A percentile compares a stretch with the other conserved stretches of the same genome.
These are phyloP conservation scores for Rapana venosa DNA, from an alignment of 2,888 invertebrate species.

Conservation along the genomic window DNA sequence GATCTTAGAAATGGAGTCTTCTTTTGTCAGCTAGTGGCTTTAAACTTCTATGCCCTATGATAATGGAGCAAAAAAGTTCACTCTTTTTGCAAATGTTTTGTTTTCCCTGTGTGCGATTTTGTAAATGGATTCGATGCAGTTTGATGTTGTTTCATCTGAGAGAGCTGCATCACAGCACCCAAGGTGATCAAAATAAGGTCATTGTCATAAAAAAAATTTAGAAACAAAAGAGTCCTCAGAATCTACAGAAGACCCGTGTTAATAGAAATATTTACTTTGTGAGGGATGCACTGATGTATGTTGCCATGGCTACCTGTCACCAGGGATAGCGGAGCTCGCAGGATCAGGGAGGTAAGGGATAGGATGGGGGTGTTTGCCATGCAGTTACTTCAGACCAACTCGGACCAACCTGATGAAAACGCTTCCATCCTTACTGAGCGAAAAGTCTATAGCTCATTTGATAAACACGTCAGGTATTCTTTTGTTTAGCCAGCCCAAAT, in stretches of 20 bases:
- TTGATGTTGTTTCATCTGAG: too few relatives aligned
- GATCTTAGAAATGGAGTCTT: too few relatives aligned
- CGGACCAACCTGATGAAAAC: neutral
- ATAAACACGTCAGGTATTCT: constrained; percentile 26
- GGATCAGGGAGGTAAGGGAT: constrained; percentile 36
- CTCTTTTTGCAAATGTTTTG: too few relatives aligned
- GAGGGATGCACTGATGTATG: neutral
- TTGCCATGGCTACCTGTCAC: neutral
- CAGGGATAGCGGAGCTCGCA: constrained; percentile 23
- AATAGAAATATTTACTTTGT: neutral
- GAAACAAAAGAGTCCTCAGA: neutral
- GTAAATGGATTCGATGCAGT: too few relatives aligned
- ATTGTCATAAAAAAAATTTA: neutral
- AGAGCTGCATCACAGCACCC: too few relatives aligned
- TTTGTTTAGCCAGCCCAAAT: neutral
- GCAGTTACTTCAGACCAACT: constrained; percentile 19
- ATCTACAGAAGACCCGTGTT: too few relatives aligned
- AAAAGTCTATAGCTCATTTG: constrained; percentile 17
- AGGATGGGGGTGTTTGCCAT: constrained; percentile 32
- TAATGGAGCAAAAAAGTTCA: too few relatives aligned
- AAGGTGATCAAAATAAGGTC: too few relatives aligned
- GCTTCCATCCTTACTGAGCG: neutral
- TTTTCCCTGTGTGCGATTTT: too few relatives aligned
- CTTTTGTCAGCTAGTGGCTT: too few relatives aligned
- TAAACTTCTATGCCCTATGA: too few relatives aligned